phyloP scores from a whole-genome alignment of 2,113 vertebrate genomes.

The Mus spicilegus region DNA sequence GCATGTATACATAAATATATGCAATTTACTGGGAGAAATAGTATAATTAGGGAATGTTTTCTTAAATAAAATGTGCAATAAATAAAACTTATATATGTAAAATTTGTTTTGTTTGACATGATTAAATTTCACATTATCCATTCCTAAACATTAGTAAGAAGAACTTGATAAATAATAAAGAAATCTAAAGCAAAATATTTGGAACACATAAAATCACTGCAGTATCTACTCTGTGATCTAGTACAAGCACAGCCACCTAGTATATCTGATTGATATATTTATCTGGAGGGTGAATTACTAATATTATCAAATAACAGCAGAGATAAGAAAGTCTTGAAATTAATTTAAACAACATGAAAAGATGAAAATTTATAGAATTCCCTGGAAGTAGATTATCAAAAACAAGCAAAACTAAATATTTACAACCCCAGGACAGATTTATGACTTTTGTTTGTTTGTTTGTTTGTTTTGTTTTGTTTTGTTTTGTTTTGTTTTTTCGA shows the following conservation, averaged over 20 bases:
- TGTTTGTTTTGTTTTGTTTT: no score
- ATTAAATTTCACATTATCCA: neutral
- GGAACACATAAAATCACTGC: neutral
- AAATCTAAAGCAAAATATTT: neutral
- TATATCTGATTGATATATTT: neutral
- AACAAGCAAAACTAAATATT: neutral
- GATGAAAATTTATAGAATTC: neutral
- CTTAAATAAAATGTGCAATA: neutral
- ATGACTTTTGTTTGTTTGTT: neutral
- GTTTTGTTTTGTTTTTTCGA: no score
- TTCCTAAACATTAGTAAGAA: neutral
- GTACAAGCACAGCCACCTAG: neutral
- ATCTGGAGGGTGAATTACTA: neutral
- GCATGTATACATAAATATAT: neutral
- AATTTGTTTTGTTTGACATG: neutral
- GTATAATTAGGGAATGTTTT: neutral
- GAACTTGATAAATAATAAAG: neutral
- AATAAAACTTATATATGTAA: neutral
- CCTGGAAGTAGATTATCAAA: neutral
- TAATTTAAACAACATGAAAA: neutral
- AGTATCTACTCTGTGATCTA: neutral
- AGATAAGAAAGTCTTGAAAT: neutral
- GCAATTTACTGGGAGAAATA: neutral
- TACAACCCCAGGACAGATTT: neutral
- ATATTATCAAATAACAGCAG: neutral